A percentile compares a stretch with the other conserved stretches of the same genome.
Conservation (phyloP, 2,888 invertebrate genomes). For the Cancer borealis region DNA sequence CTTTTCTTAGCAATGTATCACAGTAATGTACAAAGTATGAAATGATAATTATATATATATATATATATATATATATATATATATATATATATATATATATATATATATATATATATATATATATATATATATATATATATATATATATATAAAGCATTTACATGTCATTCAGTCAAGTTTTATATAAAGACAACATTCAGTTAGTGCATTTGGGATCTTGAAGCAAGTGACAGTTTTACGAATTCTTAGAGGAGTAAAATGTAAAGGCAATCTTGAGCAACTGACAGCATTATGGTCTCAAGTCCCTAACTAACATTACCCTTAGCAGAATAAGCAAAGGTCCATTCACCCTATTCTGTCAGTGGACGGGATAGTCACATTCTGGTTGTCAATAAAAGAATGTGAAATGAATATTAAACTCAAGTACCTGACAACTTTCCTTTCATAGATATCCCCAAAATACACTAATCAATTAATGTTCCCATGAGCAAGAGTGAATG, state of each 20-base stretch:
- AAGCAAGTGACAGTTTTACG: not conserved
- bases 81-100: not conserved
- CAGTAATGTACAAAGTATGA: slow-evolving; percentile 26
- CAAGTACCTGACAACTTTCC: slow-evolving; percentile 1
- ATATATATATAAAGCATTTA: not conserved
- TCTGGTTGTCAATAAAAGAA: not conserved
- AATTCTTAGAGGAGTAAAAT: slow-evolving; percentile 7
- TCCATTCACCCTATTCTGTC: not conserved
- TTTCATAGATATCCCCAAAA: not conserved
- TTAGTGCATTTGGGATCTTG: slow-evolving; percentile 30
- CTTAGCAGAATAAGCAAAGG: not conserved
- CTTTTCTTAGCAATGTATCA: not conserved
- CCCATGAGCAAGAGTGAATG: slow-evolving; percentile 30
- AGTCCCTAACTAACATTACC: not conserved
- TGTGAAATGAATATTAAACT: slow-evolving; percentile 14
- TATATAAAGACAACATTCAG: not conserved
- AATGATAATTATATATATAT: not conserved
- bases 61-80: slow-evolving; percentile 33
- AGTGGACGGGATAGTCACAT: slow-evolving; percentile 14
- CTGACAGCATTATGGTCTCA: not conserved
- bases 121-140: too few species aligned
- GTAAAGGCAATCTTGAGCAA: slow-evolving; percentile 15
- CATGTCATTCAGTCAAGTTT: slow-evolving; percentile 1
- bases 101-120: slow-evolving; percentile 42
- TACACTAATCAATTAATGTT: slow-evolving; percentile 34